Evolutionary conservation across 2,113 vertebrate species (phyloP).

Genomic region (Malaclemys terrapin): DNA sequence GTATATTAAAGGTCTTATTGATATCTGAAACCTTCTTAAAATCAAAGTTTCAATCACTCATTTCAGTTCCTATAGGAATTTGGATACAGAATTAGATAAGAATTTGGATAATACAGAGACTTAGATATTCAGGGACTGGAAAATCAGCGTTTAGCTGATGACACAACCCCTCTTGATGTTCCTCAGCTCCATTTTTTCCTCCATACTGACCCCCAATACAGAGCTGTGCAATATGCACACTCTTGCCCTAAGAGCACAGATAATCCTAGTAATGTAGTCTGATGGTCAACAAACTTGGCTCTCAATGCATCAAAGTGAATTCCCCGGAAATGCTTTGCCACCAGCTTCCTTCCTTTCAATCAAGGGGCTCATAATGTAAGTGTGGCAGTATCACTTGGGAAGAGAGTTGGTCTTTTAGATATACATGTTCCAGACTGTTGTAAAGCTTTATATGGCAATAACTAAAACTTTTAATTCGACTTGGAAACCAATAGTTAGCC

Average conservation of each 20-base stretch:
- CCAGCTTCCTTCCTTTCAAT: neutral
- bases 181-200: neutral
- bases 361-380: neutral
- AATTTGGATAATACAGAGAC: neutral
- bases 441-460: neutral
- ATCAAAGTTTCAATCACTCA: neutral
- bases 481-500: neutral
- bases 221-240: neutral
- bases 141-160: neutral
- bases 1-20: neutral
- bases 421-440: neutral
- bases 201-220: neutral
- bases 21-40: neutral
- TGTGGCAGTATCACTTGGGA: neutral
- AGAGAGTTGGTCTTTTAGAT: neutral
- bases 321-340: neutral
- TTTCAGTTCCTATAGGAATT: neutral
- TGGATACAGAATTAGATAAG: neutral
- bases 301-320: neutral
- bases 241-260: neutral
- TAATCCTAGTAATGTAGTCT: neutral
- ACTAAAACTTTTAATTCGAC: neutral
- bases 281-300: neutral
- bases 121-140: neutral
- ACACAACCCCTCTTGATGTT: neutral